A percentile compares a stretch with the other conserved stretches of the same genome.
Evolutionary conservation across 2,888 invertebrate genomes (phyloP).

Genomic region (Portevinia maculata): DNA sequence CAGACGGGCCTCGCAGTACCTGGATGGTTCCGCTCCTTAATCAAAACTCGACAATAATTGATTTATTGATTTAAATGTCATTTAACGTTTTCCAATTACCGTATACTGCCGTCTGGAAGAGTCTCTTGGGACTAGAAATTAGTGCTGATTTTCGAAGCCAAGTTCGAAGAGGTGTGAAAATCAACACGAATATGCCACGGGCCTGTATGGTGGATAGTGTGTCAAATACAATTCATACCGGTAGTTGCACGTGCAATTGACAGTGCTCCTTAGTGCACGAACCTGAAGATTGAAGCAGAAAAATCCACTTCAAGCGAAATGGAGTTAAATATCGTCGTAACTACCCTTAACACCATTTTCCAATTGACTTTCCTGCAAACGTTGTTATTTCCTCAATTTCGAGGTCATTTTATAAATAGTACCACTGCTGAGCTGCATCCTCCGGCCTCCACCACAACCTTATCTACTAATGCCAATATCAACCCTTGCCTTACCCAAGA

Average conservation of each 20-base stretch:
- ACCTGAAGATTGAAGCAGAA: constrained; percentile 71
- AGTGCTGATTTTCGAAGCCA: constrained; percentile 50
- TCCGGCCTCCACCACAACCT: background rate
- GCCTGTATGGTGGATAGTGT: background rate
- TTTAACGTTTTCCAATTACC: constrained; percentile 58
- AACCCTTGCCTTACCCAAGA: background rate
- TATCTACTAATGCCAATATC: background rate
- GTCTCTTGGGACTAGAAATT: constrained; percentile 17
- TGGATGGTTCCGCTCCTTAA: constrained; percentile 50
- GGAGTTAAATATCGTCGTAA: constrained; percentile 72
- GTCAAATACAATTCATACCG: constrained; percentile 45
- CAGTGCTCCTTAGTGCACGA: constrained; percentile 16
- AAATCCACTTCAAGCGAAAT: constrained; percentile 71
- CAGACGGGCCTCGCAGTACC: background rate
- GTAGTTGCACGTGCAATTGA: background rate
- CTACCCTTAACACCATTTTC: constrained; percentile 74
- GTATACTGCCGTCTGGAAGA: constrained; percentile 7
- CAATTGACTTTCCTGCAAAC: constrained; percentile 74
- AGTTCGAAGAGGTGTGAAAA: constrained; percentile 46
- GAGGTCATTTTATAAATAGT: constrained; percentile 74
- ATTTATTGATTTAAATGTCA: constrained; percentile 71
- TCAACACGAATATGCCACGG: constrained; percentile 12
- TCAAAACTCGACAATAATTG: constrained; percentile 71
- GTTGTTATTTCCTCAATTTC: constrained; percentile 74
- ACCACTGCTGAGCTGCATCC: constrained; percentile 42